Conservation (phyloP, 37 sponge, comb jelly and placozoan genomes). For the Beroe forskalii region DNA sequence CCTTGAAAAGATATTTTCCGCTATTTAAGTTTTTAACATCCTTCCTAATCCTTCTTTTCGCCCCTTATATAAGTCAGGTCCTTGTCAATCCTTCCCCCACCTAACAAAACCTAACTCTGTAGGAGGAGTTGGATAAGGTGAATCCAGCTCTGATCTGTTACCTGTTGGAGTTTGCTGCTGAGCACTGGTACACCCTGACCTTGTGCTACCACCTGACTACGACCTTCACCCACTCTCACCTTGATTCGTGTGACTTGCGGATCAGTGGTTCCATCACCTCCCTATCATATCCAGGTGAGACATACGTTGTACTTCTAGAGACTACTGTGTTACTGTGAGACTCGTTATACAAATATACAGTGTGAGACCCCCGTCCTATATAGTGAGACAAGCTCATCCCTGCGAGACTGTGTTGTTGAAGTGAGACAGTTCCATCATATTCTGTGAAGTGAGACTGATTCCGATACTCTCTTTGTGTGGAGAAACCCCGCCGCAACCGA, state of each 20-base stretch:
- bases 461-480: no score
- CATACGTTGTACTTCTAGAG: no score
- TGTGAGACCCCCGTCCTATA: no score
- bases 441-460: no score
- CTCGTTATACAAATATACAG: no score
- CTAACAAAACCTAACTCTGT: no score
- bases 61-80: not conserved
- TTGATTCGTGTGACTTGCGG: not conserved
- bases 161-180: constrained; percentile 15
- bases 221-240: constrained; percentile 26
- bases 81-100: not conserved
- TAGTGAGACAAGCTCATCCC: no score
- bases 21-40: not conserved
- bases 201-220: constrained; percentile 25
- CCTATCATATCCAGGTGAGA: not conserved
- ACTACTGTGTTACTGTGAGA: no score
- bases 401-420: no score
- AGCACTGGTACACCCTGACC: constrained; percentile 27
- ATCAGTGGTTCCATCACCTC: not conserved
- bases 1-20: no score
- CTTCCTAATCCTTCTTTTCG: not conserved
- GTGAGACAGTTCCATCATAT: no score
- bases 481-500: no score
- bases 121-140: constrained; percentile 16
- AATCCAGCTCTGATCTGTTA: not conserved